Conservation (phyloP, 2,113 vertebrate species). For the Pachypanchax playfairii region DNA sequence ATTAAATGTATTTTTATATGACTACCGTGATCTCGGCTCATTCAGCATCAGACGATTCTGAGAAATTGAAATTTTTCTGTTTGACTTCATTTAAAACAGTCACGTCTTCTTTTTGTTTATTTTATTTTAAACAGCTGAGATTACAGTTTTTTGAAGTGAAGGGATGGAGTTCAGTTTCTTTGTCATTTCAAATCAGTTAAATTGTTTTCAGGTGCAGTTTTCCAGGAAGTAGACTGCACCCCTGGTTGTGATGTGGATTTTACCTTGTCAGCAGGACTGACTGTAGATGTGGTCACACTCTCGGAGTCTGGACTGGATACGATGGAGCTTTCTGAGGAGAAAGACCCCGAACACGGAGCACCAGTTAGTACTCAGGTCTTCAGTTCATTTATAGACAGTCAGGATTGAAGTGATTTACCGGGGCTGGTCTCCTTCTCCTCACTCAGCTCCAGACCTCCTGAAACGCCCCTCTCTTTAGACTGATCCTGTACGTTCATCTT, state of each 20-base stretch:
- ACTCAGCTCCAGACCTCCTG: slow-evolving; percentile 78
- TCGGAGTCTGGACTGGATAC: slow-evolving; percentile 75
- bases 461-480: slow-evolving; percentile 87
- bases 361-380: not conserved
- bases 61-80: no score
- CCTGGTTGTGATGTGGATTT: not conserved
- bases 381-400: fast-evolving
- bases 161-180: no score
- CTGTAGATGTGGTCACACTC: slow-evolving; percentile 55
- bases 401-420: slow-evolving; percentile 54
- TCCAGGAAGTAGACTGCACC: not conserved
- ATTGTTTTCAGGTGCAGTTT: not conserved
- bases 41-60: no score
- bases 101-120: no score
- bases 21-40: no score
- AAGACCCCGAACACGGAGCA: not conserved
- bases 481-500: slow-evolving; percentile 90
- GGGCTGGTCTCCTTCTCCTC: slow-evolving; percentile 78
- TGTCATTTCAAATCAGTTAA: not conserved
- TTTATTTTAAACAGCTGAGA: no score
- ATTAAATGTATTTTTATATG: no score
- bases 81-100: no score
- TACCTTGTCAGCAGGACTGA: slow-evolving; percentile 71
- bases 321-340: slow-evolving; percentile 60
- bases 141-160: no score